Percentiles rank a stretch among this genome's conserved stretches.
phyloP scores from a whole-genome alignment of 1,140 invertebrate species.

The Meloidogyne chitwoodi region DNA sequence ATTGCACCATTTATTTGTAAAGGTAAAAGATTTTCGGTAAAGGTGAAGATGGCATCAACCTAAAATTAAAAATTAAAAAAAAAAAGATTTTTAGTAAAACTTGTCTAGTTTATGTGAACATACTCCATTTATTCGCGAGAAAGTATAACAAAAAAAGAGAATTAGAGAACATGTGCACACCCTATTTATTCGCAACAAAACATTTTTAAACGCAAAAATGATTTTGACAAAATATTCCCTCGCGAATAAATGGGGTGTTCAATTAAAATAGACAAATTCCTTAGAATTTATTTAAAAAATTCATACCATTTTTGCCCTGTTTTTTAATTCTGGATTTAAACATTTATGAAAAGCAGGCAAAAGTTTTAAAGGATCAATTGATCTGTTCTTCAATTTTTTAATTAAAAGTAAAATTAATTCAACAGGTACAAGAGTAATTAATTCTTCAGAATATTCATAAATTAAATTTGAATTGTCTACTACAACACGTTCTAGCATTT shows the following conservation, averaged over 20 bases:
- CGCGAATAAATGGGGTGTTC: no score
- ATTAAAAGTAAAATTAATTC: constrained; percentile 26
- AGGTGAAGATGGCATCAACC: constrained; percentile 30
- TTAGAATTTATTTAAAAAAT: no score
- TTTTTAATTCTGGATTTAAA: constrained; percentile 18
- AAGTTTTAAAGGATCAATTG: constrained; percentile 16
- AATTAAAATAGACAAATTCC: no score
- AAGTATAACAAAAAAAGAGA: no score
- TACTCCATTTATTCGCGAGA: no score
- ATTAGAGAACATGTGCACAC: no score
- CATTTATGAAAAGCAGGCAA: constrained; percentile 33
- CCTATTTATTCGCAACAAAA: no score
- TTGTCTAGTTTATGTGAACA: no score
- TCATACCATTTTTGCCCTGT: background rate
- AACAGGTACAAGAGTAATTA: constrained; percentile 22
- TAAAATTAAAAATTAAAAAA: constrained; percentile 15
- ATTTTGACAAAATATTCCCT: no score
- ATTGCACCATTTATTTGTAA: constrained; percentile 15
- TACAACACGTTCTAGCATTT: constrained; percentile 16
- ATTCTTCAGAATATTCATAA: constrained; percentile 43
- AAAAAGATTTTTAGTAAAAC: background rate
- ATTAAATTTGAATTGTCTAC: constrained; percentile 22
- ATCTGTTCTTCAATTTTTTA: constrained; percentile 7
- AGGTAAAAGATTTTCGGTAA: constrained; percentile 20
- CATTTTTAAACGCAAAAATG: no score